phyloP scores from a whole-genome alignment of 2,113 vertebrate genomes.

The Balaenoptera acutorostrata region DNA sequence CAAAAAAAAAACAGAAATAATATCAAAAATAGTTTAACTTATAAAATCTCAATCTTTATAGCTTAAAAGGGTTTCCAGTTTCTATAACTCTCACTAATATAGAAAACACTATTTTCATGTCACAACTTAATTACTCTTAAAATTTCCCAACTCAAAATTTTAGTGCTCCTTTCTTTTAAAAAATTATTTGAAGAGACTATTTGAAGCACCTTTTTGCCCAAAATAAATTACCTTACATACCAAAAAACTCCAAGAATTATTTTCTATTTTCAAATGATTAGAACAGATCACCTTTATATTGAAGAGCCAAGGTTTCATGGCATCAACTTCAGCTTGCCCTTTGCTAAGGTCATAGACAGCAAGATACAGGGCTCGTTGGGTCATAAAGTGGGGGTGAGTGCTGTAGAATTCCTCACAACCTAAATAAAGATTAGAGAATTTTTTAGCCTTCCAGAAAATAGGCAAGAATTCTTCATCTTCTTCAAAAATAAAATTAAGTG shows the following conservation, averaged over 20 bases:
- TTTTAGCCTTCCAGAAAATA: neutral
- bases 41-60: neutral
- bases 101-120: neutral
- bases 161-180: neutral
- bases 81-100: neutral
- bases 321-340: conserved; percentile 89
- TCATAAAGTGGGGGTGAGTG: conserved; percentile 94
- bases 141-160: neutral
- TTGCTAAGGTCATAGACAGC: conserved; percentile 95
- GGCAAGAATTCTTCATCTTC: neutral
- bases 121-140: neutral
- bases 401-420: conserved; percentile 93
- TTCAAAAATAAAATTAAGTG: neutral
- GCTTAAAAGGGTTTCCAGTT: neutral
- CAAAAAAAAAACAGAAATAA: neutral
- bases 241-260: neutral
- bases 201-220: neutral
- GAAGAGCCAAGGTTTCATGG: conserved; percentile 97
- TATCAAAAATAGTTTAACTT: neutral
- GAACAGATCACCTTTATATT: conserved; percentile 90
- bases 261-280: neutral
- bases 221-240: neutral
- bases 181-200: neutral
- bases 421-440: conserved; percentile 56
- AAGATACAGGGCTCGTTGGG: conserved; percentile 91